A percentile compares a stretch with the other conserved stretches of the same genome.
Conservation (phyloP, 2,797 vertebrate genomes). For the Oreochromis mossambicus region DNA sequence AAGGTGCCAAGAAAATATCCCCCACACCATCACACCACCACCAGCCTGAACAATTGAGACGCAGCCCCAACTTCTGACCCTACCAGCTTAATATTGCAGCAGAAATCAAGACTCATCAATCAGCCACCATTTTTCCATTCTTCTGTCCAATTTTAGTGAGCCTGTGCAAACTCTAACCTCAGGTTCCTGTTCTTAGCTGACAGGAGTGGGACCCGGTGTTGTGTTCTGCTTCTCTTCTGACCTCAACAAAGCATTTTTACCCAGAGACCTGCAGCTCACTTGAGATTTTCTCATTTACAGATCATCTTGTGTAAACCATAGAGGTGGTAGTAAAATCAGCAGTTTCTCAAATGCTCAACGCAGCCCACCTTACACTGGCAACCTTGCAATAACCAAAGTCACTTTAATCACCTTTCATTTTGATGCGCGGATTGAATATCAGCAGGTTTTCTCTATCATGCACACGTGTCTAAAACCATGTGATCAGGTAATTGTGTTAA, state of each 20-base stretch:
- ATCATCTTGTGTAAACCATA: not conserved
- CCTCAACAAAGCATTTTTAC: constrained; percentile 25
- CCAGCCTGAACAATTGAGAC: not conserved
- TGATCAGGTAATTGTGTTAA: not conserved
- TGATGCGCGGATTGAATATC: not conserved
- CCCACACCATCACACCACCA: not conserved
- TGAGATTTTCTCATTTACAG: not conserved
- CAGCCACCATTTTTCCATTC: not conserved
- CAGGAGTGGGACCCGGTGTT: not conserved
- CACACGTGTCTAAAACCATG: not conserved
- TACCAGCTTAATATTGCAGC: not conserved
- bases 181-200: not conserved
- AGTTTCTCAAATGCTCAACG: not conserved
- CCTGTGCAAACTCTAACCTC: not conserved
- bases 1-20: not conserved
- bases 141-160: not conserved
- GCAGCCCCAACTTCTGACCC: not conserved
- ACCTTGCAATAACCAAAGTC: not conserved
- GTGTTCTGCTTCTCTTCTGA: constrained; percentile 8
- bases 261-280: not conserved
- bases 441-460: not conserved
- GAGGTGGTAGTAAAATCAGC: not conserved
- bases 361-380: not conserved
- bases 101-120: not conserved
- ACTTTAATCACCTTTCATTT: not conserved